Evolutionary conservation across 2,113 vertebrate species (phyloP).

Genomic region (Mirza zaza): DNA sequence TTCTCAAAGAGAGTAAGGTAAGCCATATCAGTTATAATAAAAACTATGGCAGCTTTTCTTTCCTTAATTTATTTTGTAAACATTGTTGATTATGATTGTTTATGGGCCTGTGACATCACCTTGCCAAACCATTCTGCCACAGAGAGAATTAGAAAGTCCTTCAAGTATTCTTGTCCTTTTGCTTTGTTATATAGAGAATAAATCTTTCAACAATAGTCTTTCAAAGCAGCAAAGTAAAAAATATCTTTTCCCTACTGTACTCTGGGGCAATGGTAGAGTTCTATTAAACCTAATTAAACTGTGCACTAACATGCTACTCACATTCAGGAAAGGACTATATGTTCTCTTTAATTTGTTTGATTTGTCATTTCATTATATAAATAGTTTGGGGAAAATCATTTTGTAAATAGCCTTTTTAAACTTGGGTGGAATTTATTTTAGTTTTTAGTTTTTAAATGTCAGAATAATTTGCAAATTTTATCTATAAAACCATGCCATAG

Average conservation of each 20-base stretch:
- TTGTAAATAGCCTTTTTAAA: conserved; percentile 38
- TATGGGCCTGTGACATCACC: not conserved
- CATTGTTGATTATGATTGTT: conserved; percentile 1
- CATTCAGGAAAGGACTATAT: not conserved
- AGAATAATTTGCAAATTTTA: not conserved
- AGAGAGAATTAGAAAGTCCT: conserved; percentile 54
- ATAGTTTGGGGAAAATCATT: conserved; percentile 55
- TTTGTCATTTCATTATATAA: conserved; percentile 56
- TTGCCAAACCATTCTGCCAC: not conserved
- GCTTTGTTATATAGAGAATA: conserved; percentile 52
- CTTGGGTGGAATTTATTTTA: not conserved
- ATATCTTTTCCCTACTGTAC: conserved; percentile 46
- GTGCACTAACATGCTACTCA: conserved; percentile 20
- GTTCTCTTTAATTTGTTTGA: conserved; percentile 44
- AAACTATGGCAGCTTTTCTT: conserved; percentile 28
- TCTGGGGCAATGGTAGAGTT: conserved; percentile 63
- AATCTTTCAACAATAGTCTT: conserved; percentile 59
- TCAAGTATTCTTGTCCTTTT: not conserved
- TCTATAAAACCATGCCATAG: not conserved
- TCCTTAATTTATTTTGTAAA: conserved; percentile 50
- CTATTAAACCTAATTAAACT: conserved; percentile 60
- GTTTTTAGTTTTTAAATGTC: conserved; percentile 24
- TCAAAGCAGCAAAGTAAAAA: conserved; percentile 57
- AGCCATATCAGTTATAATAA: conserved; percentile 54
- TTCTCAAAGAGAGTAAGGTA: conserved; percentile 50